Conservation (phyloP, 2,113 vertebrate genomes). For the Nerophis lumbriciformis region DNA sequence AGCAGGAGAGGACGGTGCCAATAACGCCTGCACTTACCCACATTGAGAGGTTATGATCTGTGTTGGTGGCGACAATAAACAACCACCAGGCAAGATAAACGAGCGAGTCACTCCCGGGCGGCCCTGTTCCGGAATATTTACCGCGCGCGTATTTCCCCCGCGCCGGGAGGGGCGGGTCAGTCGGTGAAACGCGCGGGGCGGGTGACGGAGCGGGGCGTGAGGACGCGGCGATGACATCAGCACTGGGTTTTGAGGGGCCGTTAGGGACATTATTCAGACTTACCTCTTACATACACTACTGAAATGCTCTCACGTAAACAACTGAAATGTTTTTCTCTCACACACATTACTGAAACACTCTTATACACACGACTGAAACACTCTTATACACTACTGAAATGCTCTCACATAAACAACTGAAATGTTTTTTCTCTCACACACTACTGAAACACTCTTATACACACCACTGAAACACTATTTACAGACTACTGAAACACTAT, state of each 20-base stretch:
- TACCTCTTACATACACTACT: too few species aligned
- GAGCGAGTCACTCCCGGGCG: slow-evolving; percentile 22
- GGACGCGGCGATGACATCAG: slow-evolving; percentile 75
- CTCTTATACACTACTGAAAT: too few species aligned
- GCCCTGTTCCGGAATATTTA: slow-evolving; percentile 9
- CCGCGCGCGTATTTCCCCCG: not conserved
- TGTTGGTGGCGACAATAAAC: slow-evolving; percentile 38
- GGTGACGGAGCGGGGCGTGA: slow-evolving; percentile 74
- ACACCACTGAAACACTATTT: too few species aligned
- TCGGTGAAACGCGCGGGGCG: slow-evolving; percentile 63
- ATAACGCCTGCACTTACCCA: slow-evolving; percentile 29
- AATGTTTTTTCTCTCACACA: too few species aligned
- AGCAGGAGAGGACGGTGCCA: slow-evolving; percentile 7
- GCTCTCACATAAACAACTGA: too few species aligned
- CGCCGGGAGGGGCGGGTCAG: slow-evolving; percentile 52
- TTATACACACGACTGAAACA: too few species aligned
- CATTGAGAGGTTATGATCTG: slow-evolving; percentile 44
- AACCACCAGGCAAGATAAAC: slow-evolving; percentile 32
- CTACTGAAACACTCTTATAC: too few species aligned
- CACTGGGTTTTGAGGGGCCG: slow-evolving; percentile 23
- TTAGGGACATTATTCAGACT: too few species aligned
- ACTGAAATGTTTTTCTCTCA: too few species aligned
- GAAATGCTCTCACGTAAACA: too few species aligned
- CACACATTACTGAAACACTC: too few species aligned
- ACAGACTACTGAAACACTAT: too few species aligned